These are phyloP conservation scores for Drosophila subpulchrella DNA, from an alignment of 1,140 invertebrate genomes.

Conservation along the genomic window DNA sequence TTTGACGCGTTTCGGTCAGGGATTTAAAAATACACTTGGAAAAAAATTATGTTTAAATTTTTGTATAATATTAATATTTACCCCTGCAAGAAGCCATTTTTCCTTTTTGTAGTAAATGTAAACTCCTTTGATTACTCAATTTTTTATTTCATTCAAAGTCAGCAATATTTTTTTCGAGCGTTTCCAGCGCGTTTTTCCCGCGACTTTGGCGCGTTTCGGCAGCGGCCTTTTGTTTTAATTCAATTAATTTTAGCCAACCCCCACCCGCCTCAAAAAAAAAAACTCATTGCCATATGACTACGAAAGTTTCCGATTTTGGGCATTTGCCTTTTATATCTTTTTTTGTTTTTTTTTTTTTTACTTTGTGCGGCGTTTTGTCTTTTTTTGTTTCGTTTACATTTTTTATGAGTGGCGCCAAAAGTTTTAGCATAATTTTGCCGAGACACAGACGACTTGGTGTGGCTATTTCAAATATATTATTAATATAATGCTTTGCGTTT, in stretches of 20 bases:
- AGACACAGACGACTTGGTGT: slow-evolving; percentile 16
- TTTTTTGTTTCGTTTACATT: slow-evolving; percentile 55
- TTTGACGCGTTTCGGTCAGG: slow-evolving; percentile 4
- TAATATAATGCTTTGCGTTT: slow-evolving; percentile 71
- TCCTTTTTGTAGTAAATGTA: too few relatives aligned
- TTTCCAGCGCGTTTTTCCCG: background rate
- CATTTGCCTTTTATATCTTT: slow-evolving; percentile 22
- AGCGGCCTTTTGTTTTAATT: slow-evolving; percentile 21
- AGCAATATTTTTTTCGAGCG: background rate
- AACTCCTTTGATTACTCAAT: too few relatives aligned
- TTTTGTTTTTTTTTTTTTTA: slow-evolving; percentile 2
- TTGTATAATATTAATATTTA: too few relatives aligned
- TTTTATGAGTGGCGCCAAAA: slow-evolving; percentile 80
- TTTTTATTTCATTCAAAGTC: background rate
- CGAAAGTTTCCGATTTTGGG: slow-evolving; percentile 29
- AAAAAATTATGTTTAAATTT: too few relatives aligned
- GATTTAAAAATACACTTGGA: too few relatives aligned
- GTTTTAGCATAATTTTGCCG: slow-evolving; percentile 68
- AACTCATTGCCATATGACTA: slow-evolving; percentile 6
- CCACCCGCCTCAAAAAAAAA: background rate
- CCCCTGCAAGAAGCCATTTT: too few relatives aligned
- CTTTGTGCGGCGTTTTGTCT: slow-evolving; percentile 15
- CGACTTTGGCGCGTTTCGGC: slow-evolving; percentile 7
- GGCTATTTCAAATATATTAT: slow-evolving; percentile 80
- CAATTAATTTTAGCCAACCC: slow-evolving; percentile 16